Evolutionary conservation across 2,888 invertebrate species (phyloP).

Genomic region (Exephanes ischioxanthus): DNA sequence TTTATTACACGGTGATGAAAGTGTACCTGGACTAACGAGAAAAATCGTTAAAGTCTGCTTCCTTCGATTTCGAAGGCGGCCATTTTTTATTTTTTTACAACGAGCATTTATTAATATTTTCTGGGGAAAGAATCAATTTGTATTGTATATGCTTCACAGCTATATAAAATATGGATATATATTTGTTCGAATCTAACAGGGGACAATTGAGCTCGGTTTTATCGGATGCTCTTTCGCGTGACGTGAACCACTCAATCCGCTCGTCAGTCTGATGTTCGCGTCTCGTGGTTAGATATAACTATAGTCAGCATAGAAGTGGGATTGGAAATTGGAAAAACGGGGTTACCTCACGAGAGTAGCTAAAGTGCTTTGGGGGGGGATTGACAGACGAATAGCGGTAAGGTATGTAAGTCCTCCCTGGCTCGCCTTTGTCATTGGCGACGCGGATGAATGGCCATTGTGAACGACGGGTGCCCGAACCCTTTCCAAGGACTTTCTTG

Average conservation of each 20-base stretch:
- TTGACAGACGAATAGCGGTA: conserved; percentile 6
- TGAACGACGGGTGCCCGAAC: conserved; percentile 30
- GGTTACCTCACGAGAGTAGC: conserved; percentile 66
- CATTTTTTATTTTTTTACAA: background rate
- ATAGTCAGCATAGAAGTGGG: conserved; percentile 61
- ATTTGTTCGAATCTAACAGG: background rate
- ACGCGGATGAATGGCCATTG: conserved; percentile 55
- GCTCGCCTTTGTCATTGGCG: conserved; percentile 50
- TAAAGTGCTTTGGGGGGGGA: background rate
- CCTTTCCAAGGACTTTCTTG: conserved; percentile 13
- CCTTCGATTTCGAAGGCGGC: background rate
- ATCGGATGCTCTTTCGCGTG: conserved; percentile 67
- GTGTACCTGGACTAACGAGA: conserved; percentile 15
- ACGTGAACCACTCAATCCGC: conserved; percentile 70
- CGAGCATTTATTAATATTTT: background rate
- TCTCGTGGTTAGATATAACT: conserved; percentile 17
- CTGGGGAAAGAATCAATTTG: background rate
- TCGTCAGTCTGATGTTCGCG: conserved; percentile 8
- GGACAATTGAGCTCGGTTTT: background rate
- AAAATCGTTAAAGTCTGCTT: conserved; percentile 4
- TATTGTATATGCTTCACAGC: background rate
- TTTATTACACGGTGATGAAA: conserved; percentile 41
- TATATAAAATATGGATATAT: background rate
- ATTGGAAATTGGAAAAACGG: conserved; percentile 74
- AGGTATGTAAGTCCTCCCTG: conserved; percentile 19